These are phyloP conservation scores for Holothuria scabra DNA, from an alignment of 53 echinoderm and acorn worm genomes.

Conservation along the genomic window DNA sequence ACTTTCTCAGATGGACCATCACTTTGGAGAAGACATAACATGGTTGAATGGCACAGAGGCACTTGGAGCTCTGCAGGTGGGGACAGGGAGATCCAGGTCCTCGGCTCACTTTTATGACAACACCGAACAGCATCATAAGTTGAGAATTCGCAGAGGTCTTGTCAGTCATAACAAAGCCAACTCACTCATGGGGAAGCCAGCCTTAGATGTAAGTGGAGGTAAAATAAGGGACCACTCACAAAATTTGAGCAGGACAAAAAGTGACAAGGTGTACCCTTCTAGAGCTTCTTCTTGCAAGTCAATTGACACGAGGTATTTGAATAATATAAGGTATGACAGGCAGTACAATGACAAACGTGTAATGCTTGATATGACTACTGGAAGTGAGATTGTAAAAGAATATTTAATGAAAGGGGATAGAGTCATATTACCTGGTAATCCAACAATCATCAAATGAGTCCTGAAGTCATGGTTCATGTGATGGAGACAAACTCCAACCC, in stretches of 20 bases:
- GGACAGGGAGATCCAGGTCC: constrained; percentile 61
- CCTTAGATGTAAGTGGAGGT: constrained; percentile 73
- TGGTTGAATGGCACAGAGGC: constrained; percentile 91
- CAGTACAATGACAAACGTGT: neutral
- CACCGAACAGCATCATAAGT: constrained; percentile 69
- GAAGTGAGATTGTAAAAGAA: neutral
- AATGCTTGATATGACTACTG: constrained; percentile 20
- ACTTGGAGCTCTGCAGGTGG: constrained; percentile 79
- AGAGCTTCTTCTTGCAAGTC: too few relatives aligned
- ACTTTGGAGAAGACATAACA: constrained; percentile 76
- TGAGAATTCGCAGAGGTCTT: constrained; percentile 84
- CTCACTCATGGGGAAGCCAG: neutral
- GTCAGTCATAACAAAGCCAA: constrained; percentile 76
- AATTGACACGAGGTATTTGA: too few relatives aligned
- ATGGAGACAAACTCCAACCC: neutral
- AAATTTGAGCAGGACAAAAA: too few relatives aligned
- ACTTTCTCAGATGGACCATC: constrained; percentile 71
- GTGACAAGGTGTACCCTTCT: too few relatives aligned
- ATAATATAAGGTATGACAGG: neutral
- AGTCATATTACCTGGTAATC: too few relatives aligned
- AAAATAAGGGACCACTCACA: too few relatives aligned
- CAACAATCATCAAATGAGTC: too few relatives aligned
- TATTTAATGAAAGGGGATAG: too few relatives aligned
- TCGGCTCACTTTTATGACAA: constrained; percentile 64
- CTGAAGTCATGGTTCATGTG: too few relatives aligned